Evolutionary conservation across 2,797 vertebrate genomes (phyloP), one percentile per base, ranked within the genome.

Genomic region (Ceyx erithaca): DNA sequence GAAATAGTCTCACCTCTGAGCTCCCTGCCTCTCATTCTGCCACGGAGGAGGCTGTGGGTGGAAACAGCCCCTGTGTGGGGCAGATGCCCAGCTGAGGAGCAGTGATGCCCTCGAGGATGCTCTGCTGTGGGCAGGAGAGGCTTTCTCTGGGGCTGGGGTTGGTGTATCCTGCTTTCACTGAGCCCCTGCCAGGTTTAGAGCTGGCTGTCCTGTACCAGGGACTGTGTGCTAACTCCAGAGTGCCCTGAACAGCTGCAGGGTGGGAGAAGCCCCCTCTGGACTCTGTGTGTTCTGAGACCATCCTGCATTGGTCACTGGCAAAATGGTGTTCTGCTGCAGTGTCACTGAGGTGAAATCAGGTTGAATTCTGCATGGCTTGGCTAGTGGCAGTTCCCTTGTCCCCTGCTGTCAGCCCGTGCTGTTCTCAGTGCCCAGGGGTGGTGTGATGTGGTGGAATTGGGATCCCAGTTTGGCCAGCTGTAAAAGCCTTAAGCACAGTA

Each of bases 231-330:
- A 52, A 52, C 88, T 52, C 45, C 0, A 0, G 37, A n/a, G 49
- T 94, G 92, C 90, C 78, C n/a, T 64, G 90, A 77, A 80, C 82
- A 89, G 88, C 86, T 82, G 82, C 68, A 75, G 68, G 68, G 68
- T 79, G 45, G 87, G 78, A 84, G 75, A 79, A 91, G 14, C 78
- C 69, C 45, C 48, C 63, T 1, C 26, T 13, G 6, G 77, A 68
- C 86, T 51, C n/a, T 28, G 22, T 2, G 26, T 0, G 4, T 18
- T 33, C 54, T 33, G 17, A 58, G 52, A 37, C 67, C 17, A 8
- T 46, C 51, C 80, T 48, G 83, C 4, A 1, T 23, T 35, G 30
- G 52, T 8, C 63, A 6, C 57, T 49, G 86, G 68, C 67, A 63
- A 28, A 90, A 57, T 4, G 23, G 0, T 35, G 61, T 40, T 73